Percentiles rank a stretch among this genome's conserved stretches.
These are phyloP conservation scores for Drosophila leonis DNA, from an alignment of 2,888 invertebrate species.

Conservation along the genomic window DNA sequence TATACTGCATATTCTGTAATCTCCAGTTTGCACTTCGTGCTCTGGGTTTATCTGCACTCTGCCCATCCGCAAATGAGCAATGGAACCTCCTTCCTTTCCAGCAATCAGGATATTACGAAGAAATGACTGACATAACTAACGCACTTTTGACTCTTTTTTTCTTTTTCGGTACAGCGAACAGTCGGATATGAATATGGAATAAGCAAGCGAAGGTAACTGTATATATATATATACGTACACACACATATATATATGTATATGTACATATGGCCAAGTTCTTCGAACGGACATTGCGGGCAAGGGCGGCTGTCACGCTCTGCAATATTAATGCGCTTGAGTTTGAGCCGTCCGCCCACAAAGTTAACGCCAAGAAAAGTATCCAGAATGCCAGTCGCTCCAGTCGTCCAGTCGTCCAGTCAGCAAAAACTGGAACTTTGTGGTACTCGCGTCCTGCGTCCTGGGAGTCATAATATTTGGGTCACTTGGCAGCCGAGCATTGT, in stretches of 20 bases:
- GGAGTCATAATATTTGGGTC: constrained; percentile 68
- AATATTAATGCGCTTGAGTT: constrained; percentile 58
- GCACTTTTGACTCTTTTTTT: constrained; percentile 1
- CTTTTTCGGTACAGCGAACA: background rate
- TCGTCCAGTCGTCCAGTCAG: constrained; percentile 32
- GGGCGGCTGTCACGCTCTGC: constrained; percentile 27
- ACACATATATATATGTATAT: background rate
- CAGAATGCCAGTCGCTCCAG: constrained; percentile 31
- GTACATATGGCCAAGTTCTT: constrained; percentile 7
- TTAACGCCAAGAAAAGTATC: constrained; percentile 46
- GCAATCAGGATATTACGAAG: constrained; percentile 8
- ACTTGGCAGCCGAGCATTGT: constrained; percentile 62
- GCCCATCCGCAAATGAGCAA: background rate
- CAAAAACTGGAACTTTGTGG: constrained; percentile 22
- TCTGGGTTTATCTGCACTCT: background rate
- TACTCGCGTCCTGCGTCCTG: constrained; percentile 28
- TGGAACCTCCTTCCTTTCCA: background rate
- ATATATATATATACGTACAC: background rate
- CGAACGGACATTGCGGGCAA: background rate
- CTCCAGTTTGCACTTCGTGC: background rate
- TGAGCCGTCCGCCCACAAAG: constrained; percentile 40
- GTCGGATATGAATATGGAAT: constrained; percentile 22
- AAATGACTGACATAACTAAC: constrained; percentile 14
- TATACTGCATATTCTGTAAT: background rate
- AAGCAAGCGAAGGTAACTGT: constrained; percentile 4